Evolutionary conservation across 2,797 vertebrate genomes (phyloP).

Genomic region (Alca torda): DNA sequence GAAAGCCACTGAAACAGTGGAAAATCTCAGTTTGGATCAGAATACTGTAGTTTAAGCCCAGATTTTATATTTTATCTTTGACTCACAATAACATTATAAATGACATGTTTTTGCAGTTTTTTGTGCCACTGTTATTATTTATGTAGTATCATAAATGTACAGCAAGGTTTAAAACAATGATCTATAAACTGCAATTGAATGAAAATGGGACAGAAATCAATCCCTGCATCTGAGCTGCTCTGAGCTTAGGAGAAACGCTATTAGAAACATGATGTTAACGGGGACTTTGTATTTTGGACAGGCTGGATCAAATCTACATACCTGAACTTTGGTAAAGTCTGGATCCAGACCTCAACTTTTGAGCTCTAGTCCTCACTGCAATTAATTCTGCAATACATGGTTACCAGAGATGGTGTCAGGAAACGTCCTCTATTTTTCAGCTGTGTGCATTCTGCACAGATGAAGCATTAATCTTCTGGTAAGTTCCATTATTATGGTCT

Average conservation of each 20-base stretch:
- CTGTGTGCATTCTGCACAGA: not conserved
- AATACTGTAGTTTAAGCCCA: not conserved
- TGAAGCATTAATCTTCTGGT: not conserved
- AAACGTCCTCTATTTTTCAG: slow-evolving; percentile 11
- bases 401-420: not conserved
- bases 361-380: not conserved
- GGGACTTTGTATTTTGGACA: not conserved
- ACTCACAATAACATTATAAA: not conserved
- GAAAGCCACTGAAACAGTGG: not conserved
- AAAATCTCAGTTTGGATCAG: not conserved
- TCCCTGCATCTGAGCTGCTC: not conserved
- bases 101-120: not conserved
- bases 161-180: not conserved
- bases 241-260: not conserved
- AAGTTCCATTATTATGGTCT: not conserved
- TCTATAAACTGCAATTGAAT: not conserved
- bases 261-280: not conserved
- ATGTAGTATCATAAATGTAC: not conserved
- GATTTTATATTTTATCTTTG: slow-evolving; percentile 40
- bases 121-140: not conserved
- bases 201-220: not conserved
- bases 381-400: not conserved
- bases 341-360: not conserved
- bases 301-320: not conserved
- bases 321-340: not conserved